Percentiles rank a stretch among this genome's conserved stretches.
Conservation (phyloP, 1,140 invertebrate species). For the Anoplophora glabripennis region DNA sequence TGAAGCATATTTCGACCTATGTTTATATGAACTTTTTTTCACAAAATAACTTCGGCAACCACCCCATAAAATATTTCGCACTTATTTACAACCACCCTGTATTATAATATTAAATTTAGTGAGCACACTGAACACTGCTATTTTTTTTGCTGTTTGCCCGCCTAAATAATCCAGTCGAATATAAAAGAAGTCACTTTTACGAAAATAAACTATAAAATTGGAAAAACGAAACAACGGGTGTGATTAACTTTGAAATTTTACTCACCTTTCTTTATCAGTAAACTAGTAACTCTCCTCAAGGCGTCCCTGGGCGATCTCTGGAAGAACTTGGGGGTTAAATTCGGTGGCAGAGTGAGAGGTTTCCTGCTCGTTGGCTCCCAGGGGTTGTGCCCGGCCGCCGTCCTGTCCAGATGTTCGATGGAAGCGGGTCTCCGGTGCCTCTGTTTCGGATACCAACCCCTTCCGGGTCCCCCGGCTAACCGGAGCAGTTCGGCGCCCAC, state of each 20-base stretch:
- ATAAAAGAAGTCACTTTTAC: no score
- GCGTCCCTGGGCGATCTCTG: conserved; percentile 81
- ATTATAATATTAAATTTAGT: no score
- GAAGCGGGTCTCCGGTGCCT: conserved; percentile 69
- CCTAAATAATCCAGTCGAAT: no score
- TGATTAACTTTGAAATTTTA: not conserved
- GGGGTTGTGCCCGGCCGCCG: conserved; percentile 54
- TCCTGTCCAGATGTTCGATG: conserved; percentile 77
- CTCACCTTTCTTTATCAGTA: conserved; percentile 81
- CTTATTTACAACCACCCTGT: no score
- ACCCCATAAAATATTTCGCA: no score
- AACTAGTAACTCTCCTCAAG: conserved; percentile 78
- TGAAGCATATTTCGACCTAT: no score
- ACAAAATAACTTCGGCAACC: no score
- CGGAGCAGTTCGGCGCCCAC: conserved; percentile 73
- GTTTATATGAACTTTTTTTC: no score
- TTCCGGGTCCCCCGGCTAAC: conserved; percentile 71
- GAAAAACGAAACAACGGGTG: no score
- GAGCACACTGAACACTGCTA: no score
- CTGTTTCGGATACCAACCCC: conserved; percentile 80
- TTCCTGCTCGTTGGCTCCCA: conserved; percentile 57
- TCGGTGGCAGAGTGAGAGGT: conserved; percentile 77
- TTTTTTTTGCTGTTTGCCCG: no score
- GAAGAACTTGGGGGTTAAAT: conserved; percentile 81
- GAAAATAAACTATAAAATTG: no score